A percentile compares a stretch with the other conserved stretches of the same genome.
Evolutionary conservation across 2,888 invertebrate species (phyloP).

Genomic region (Hemaris fuciformis): DNA sequence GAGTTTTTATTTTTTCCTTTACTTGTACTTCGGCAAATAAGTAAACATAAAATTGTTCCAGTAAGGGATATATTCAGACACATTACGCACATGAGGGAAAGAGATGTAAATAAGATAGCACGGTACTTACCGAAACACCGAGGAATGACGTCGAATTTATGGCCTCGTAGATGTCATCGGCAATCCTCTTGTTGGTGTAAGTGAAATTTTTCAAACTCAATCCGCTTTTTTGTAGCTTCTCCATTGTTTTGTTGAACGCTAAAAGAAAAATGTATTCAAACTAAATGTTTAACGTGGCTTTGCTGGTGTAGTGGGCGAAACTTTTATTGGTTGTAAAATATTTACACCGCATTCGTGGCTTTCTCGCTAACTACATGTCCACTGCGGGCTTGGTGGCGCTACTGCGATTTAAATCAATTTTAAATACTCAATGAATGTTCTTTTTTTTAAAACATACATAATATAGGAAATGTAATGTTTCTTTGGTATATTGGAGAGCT

Average conservation of each 20-base stretch:
- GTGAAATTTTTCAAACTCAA: constrained; percentile 96
- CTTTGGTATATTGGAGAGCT: neutral
- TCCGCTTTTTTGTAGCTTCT: constrained; percentile 89
- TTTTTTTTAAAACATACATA: neutral
- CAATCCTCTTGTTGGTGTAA: constrained; percentile 96
- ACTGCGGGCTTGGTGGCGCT: neutral
- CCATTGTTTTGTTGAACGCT: constrained; percentile 99
- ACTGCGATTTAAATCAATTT: neutral
- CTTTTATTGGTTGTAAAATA: neutral
- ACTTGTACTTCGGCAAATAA: neutral
- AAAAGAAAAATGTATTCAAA: constrained; percentile 34
- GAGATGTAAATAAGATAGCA: constrained; percentile 1
- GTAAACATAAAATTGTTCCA: constrained; percentile 2
- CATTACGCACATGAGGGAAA: neutral
- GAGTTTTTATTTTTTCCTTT: neutral
- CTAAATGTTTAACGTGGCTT: neutral
- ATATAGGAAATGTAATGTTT: neutral
- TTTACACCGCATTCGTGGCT: neutral
- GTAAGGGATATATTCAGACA: neutral
- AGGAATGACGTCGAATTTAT: constrained; percentile 99
- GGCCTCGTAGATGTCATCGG: constrained; percentile 97
- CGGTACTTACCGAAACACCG: constrained; percentile 94
- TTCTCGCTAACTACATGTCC: neutral
- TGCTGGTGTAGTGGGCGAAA: neutral
- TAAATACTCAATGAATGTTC: neutral